Evolutionary conservation across 2,888 invertebrate species (phyloP), one percentile per base, ranked within the genome.

Genomic region (Bombylius major): DNA sequence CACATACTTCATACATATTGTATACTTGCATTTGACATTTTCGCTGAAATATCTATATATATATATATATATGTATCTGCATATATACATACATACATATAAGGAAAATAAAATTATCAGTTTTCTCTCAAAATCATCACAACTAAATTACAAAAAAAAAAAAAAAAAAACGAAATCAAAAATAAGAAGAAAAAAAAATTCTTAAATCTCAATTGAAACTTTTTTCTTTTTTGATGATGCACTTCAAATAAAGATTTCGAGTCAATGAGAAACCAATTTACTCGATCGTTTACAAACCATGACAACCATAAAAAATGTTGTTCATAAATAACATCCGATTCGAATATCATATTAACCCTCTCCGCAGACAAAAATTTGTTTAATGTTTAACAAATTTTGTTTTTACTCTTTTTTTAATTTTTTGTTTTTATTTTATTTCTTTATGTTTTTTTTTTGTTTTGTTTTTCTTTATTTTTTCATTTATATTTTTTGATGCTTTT

Each of bases 281-380:
- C 31, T 52, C 44, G 44, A 52, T 52, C 44, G 42, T 42, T 52
- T 52, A 46, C 33, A 42, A 52, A 33, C 44, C 31, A 34, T 52
- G 52, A 52, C 51, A 52, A 44, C 51, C 51, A 45, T 52, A 52
- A 52, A 42, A 51, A 52, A 34, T 52, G 52, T 45, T 45, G 32
- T 46, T 32, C 45, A 52, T 52, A 52, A 52, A 52, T 52, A 52
- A 52, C 9, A 14, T 23, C 23, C 44, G 34, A 44, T 47, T 47
- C 33, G 52, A 46, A 23, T 32, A 23, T 46, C 33, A 33, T 9
- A 52, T 52, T 52, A 45, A 42, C 45, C 52, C 45, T 32, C 44
- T 52, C 36, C 11, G 36, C 13, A 52, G 12, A 33, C 45, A 11
- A 42, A 42, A 11, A 42, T 23, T 23, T 23, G 23, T 23, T 23